A percentile compares a stretch with the other conserved stretches of the same genome.
Evolutionary conservation across 2,113 vertebrate genomes (phyloP).

Genomic region (Arizona elegans): DNA sequence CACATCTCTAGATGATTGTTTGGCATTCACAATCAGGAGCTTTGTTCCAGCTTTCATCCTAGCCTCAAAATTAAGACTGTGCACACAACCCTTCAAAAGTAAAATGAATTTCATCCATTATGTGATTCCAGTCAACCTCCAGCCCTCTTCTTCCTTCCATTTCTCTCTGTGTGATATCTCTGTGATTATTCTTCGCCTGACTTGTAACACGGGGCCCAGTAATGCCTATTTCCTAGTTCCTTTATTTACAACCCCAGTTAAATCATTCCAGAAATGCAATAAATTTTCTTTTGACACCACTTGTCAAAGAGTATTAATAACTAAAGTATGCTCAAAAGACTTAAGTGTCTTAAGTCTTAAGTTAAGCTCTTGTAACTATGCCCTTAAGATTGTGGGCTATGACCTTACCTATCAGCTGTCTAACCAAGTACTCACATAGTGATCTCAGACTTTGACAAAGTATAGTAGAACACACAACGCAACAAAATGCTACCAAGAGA

Average conservation of each 20-base stretch:
- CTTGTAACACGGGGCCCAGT: neutral
- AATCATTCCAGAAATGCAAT: neutral
- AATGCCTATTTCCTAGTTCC: neutral
- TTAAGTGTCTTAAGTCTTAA: too few species aligned
- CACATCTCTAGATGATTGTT: neutral
- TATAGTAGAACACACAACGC: conserved; percentile 36
- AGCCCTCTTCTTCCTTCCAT: too few species aligned
- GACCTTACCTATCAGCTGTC: conserved; percentile 39
- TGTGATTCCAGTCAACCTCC: neutral
- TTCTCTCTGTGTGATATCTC: neutral
- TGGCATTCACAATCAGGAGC: neutral
- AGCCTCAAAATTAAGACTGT: neutral
- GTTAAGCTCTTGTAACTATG: conserved; percentile 34
- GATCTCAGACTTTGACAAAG: conserved; percentile 40
- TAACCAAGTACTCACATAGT: conserved; percentile 28
- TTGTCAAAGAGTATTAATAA: conserved; percentile 9
- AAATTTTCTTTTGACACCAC: neutral
- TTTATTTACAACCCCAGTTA: neutral
- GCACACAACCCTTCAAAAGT: neutral
- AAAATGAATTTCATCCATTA: neutral
- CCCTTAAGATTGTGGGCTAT: conserved; percentile 33
- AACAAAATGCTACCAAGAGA: neutral
- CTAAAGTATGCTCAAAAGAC: neutral
- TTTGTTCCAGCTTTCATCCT: neutral
- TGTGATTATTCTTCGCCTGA: neutral